These are phyloP conservation scores for Drosophila punjabiensis DNA, from an alignment of 1,140 invertebrate species.

Conservation along the genomic window DNA sequence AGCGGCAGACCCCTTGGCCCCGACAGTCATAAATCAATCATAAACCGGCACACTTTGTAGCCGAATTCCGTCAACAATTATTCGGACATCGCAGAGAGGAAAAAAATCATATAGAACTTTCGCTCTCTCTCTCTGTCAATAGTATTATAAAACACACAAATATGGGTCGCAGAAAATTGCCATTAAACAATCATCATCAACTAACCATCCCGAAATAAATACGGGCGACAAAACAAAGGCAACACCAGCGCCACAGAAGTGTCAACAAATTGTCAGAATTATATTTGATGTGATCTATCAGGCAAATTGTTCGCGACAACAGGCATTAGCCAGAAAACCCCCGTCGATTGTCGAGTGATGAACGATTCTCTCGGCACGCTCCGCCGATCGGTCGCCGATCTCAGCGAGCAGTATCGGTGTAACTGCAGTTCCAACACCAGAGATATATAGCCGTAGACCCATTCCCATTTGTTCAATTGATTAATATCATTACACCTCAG, in stretches of 20 bases:
- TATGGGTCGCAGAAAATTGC: slow-evolving; percentile 32
- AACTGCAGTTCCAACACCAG: slow-evolving; percentile 21
- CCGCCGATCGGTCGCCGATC: slow-evolving; percentile 35
- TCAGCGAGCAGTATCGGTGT: slow-evolving; percentile 1
- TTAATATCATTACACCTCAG: slow-evolving; percentile 42
- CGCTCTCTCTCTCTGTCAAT: slow-evolving; percentile 13
- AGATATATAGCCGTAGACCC: background rate
- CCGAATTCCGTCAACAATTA: slow-evolving; percentile 33
- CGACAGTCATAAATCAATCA: slow-evolving; percentile 39
- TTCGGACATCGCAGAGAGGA: slow-evolving; percentile 11
- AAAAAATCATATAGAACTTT: background rate
- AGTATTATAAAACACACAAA: slow-evolving; percentile 28
- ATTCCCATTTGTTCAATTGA: slow-evolving; percentile 27
- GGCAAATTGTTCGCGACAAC: slow-evolving; percentile 57
- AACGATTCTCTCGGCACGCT: slow-evolving; percentile 56
- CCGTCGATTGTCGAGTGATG: slow-evolving; percentile 13
- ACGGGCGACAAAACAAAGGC: slow-evolving; percentile 40
- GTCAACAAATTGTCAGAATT: slow-evolving; percentile 77
- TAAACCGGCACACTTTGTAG: slow-evolving; percentile 25
- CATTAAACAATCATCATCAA: slow-evolving; percentile 64
- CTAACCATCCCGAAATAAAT: slow-evolving; percentile 49
- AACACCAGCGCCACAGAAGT: slow-evolving; percentile 42
- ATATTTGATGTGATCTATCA: slow-evolving; percentile 64
- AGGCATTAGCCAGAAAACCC: slow-evolving; percentile 18
- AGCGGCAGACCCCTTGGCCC: slow-evolving; percentile 27